These are phyloP conservation scores for Diachasma alloeum DNA, from an alignment of 1,140 invertebrate species.

Conservation along the genomic window DNA sequence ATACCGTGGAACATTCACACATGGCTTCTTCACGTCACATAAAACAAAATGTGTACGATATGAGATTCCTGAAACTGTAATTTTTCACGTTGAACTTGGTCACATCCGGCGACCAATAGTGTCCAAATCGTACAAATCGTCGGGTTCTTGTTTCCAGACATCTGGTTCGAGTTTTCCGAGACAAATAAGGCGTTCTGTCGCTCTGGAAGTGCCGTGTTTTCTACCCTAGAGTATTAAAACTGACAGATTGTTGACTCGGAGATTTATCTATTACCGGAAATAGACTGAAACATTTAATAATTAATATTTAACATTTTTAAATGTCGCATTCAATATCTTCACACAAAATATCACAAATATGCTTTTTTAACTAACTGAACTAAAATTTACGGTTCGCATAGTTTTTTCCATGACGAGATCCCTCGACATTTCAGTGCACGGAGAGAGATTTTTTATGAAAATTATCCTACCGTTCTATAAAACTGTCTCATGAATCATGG, in stretches of 20 bases:
- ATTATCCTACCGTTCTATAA: no score
- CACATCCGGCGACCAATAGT: constrained; percentile 18
- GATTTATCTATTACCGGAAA: not conserved
- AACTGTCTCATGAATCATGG: no score
- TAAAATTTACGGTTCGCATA: no score
- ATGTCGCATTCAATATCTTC: no score
- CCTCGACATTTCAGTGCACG: no score
- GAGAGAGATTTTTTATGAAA: no score
- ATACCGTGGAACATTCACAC: not conserved
- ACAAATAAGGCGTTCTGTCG: not conserved
- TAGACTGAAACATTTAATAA: not conserved
- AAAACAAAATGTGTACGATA: not conserved
- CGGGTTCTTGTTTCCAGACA: constrained; percentile 18
- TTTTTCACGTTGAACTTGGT: not conserved
- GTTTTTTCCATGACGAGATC: no score
- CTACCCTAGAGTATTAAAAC: not conserved
- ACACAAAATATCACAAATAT: no score
- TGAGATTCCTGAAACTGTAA: not conserved
- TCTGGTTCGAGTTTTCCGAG: constrained; percentile 30
- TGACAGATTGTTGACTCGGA: not conserved
- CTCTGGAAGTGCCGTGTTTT: not conserved
- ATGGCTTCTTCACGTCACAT: not conserved
- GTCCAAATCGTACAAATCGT: constrained; percentile 27
- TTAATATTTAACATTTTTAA: no score
- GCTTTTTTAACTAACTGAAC: no score